A percentile compares a stretch with the other conserved stretches of the same genome.
Conservation (phyloP, 2,797 vertebrate genomes). For the Delichon dasypus region DNA sequence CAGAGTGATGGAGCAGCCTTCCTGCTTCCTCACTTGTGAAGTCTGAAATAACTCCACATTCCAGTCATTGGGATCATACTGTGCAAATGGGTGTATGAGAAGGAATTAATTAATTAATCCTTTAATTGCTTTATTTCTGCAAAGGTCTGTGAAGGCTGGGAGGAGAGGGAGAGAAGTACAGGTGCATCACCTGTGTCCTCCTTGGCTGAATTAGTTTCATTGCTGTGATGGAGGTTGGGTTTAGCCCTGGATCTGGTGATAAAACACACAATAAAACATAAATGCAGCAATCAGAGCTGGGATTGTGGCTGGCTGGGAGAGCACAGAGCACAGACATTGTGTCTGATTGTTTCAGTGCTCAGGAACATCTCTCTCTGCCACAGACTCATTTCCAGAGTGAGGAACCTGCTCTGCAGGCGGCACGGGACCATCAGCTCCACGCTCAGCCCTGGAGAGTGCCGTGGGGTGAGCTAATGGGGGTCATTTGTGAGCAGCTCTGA, state of each 20-base stretch:
- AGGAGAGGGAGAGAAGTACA: background rate
- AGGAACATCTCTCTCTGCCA: background rate
- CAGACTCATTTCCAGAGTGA: background rate
- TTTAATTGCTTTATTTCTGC: background rate
- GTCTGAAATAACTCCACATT: background rate
- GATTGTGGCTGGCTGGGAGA: background rate
- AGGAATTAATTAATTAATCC: background rate
- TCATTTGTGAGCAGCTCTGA: background rate
- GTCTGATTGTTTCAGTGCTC: background rate
- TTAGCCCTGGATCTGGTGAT: background rate
- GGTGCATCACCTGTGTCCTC: background rate
- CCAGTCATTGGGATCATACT: background rate
- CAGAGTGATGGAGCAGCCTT: background rate
- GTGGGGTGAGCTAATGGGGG: background rate
- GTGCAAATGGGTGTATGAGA: background rate
- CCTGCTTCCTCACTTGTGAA: background rate
- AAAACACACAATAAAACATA: background rate
- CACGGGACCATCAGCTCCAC: background rate
- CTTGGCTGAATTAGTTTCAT: background rate
- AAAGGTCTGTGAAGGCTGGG: background rate
- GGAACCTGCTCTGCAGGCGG: background rate
- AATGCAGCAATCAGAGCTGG: background rate
- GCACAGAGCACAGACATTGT: background rate
- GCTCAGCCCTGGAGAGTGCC: background rate
- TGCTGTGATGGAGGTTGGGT: background rate